A percentile compares a stretch with the other conserved stretches of the same genome.
phyloP scores from a whole-genome alignment of 1,140 invertebrate genomes.

The Trichonephila clavipes region DNA sequence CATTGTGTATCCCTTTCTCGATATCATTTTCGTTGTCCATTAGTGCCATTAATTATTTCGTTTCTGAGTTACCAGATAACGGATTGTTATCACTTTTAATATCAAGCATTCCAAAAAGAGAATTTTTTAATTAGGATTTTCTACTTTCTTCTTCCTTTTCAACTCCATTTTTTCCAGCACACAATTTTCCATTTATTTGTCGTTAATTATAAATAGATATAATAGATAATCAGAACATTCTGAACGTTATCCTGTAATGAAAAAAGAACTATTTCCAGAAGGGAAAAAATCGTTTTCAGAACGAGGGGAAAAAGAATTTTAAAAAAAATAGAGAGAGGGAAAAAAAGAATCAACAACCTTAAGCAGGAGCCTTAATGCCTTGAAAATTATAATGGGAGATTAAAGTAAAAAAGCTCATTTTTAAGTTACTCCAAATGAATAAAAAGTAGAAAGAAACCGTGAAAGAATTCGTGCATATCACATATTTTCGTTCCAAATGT shows the following conservation, averaged over 20 bases:
- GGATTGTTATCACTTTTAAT: slow-evolving; percentile 28
- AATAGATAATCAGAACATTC: slow-evolving; percentile 1
- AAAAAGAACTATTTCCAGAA: neutral
- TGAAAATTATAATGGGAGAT: slow-evolving; percentile 45
- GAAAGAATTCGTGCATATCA: slow-evolving; percentile 49
- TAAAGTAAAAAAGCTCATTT: slow-evolving; percentile 41
- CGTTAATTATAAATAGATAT: slow-evolving; percentile 50
- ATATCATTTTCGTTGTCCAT: neutral
- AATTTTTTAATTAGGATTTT: neutral
- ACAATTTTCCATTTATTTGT: slow-evolving; percentile 36
- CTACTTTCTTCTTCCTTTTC: neutral
- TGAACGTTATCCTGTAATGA: neutral
- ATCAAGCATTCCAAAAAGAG: neutral
- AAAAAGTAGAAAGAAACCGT: slow-evolving; percentile 8
- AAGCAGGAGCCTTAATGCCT: slow-evolving; percentile 23
- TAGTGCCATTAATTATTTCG: slow-evolving; percentile 30
- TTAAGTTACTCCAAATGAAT: neutral
- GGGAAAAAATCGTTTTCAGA: neutral
- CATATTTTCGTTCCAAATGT: slow-evolving; percentile 42
- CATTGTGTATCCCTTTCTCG: neutral
- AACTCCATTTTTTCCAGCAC: neutral
- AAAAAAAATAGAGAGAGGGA: neutral
- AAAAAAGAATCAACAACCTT: neutral
- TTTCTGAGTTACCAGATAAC: neutral
- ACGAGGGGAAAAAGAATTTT: neutral